Base-by-base conservation (phyloP, 2,888 invertebrate genomes). In the Dichetophora obliterata region DNA sequence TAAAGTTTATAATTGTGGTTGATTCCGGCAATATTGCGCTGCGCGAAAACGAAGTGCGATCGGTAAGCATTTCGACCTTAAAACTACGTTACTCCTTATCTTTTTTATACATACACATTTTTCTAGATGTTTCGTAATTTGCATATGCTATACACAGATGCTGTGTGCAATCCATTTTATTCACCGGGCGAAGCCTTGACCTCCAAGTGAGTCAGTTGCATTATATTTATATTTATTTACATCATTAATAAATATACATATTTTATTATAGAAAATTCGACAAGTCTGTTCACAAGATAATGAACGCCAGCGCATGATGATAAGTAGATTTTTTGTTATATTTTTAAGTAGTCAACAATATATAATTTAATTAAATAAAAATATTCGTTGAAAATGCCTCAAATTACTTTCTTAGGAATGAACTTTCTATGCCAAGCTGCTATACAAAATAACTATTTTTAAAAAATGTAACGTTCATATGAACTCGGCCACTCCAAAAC, bases 141-240 rank as follows among this genome's bases (percentile, higher is more conserved):
- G 54, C 99, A 99, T 87, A 93, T 94, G 69, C 93, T 96, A 54
- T 99, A 98, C 88, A 95, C 97, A 1, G 97, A 98, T 88, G 95
- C 97, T 80, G 94, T 99, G 77, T 98, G 97, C 86, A 98, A 98
- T 91, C 98, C 99, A 65, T 99, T 99, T 89, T 98, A 98, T 90
- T 92, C 95, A 85, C 97, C 98, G 43, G 98, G 98, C 37, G 96
- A 97, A 85, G 93, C 93, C 82, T 94, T 99, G 69, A 92, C 92
- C 63, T 98, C 98, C 5, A 93, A 92, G 97, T 98, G 91, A 93
- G 92, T 79, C 22, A 59, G 11, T 14, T 19, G 48, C 37, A 16
- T 11, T 34, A 31, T 37, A 31, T 11, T 19, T 22, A 75, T 24
- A 1, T 48, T 14, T 14, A 5, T 66, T 4, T 27, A 19, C 52